Evolutionary conservation across 2,888 invertebrate genomes (phyloP).

Genomic region (Drosophila falleni): DNA sequence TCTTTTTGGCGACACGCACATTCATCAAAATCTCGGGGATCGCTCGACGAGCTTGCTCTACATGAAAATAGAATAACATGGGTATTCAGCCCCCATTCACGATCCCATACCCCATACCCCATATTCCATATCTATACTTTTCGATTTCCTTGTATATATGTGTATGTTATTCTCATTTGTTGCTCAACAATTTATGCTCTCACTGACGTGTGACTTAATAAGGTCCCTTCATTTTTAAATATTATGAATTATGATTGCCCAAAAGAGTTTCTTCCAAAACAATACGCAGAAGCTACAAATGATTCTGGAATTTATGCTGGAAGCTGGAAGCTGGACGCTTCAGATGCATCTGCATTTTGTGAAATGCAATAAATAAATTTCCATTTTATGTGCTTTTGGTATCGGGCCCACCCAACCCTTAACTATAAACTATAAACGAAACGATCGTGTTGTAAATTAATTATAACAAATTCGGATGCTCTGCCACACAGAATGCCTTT

Average conservation of each 20-base stretch:
- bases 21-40: constrained; percentile 81
- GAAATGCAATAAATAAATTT: constrained; percentile 74
- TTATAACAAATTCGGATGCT: constrained; percentile 76
- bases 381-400: constrained; percentile 44
- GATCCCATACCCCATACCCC: constrained; percentile 25
- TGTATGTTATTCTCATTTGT: constrained; percentile 21
- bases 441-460: constrained; percentile 79
- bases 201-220: constrained; percentile 76
- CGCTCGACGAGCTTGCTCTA: constrained; percentile 28
- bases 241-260: constrained; percentile 74
- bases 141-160: constrained; percentile 46
- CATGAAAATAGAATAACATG: constrained; percentile 73
- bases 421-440: constrained; percentile 40
- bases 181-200: constrained; percentile 71
- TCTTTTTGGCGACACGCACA: constrained; percentile 78
- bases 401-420: constrained; percentile 44
- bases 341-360: constrained; percentile 30
- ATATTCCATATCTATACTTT: constrained; percentile 20
- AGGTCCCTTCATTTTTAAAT: constrained; percentile 41
- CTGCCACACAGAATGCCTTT: constrained; percentile 41
- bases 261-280: not conserved
- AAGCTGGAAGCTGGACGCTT: constrained; percentile 33
- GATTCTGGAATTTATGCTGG: constrained; percentile 48
- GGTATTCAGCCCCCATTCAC: constrained; percentile 17
- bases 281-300: constrained; percentile 45